Evolutionary conservation across 2,888 invertebrate genomes (phyloP), one percentile per base, ranked within the genome.

Genomic region (Rhaphigaster nebulosa): DNA sequence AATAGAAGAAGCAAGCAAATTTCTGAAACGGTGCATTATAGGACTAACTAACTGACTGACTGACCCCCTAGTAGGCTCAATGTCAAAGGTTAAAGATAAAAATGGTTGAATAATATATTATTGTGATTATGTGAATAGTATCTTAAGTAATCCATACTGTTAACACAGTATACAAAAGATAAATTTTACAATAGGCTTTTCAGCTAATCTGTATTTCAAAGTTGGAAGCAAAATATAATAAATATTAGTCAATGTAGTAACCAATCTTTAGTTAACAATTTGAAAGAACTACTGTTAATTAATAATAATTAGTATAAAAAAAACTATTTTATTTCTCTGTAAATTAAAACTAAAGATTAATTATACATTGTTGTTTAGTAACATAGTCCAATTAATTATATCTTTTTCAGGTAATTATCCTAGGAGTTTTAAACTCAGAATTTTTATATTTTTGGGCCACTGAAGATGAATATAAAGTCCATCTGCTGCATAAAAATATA

Each of bases 1-100:
- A 26, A 76, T 4, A 76, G 89, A 45, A 50, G 41, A 89, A 60
- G 70, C 45, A 26, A 90, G 23, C 50, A 87, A 54, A 54, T 41
- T 87, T 54, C 87, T 34, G 23, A 90, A 56, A 29, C 87, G 26
- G 60, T 90, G 41, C 90, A 90, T 90, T 56, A 8, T 90, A 41
- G 34, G 87, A 1, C 18, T 34, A 38, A 65, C n/a, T 34, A 34
- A 23, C 34, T 76, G 15, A 15, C 15, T 65, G 70, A 76, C 34
- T 76, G 70, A 38, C 50, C 65, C 89, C 70, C 26, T 50, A 12
- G 20, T 23, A 18, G 41, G 60, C 76, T 89, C 52, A 15, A 76
- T 76, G 89, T 52, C 70, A 89, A 29, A 50, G 89, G 70, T 89
- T 50, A 89, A 76, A 89, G 89, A 89, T 89, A 89, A 89, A 80